A percentile compares a stretch with the other conserved stretches of the same genome.
Conservation (phyloP, 2,888 invertebrate genomes). For the Macrosiphum euphorbiae region DNA sequence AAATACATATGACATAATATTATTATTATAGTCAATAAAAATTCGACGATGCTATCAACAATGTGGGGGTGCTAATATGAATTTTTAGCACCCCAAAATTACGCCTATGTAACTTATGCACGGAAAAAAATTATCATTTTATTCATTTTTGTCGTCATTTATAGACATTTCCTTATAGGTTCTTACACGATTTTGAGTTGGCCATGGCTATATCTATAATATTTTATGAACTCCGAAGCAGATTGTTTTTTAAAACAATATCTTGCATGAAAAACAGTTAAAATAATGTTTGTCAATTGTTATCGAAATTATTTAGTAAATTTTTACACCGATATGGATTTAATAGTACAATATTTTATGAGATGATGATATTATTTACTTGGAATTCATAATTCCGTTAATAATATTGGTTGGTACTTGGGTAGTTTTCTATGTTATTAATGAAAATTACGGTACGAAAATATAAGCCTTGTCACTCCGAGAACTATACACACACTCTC, state of each 20-base stretch:
- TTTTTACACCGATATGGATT: neutral
- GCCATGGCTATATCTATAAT: neutral
- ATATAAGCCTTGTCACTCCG: neutral
- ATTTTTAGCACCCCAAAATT: too few relatives aligned
- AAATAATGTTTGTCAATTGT: neutral
- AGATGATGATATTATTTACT: neutral
- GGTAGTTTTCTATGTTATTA: neutral
- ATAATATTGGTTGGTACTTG: neutral
- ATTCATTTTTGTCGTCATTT: too few relatives aligned
- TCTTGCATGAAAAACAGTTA: neutral
- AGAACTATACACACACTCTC: neutral
- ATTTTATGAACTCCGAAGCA: neutral
- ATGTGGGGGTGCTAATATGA: too few relatives aligned
- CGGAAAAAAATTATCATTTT: too few relatives aligned
- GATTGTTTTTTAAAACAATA: neutral
- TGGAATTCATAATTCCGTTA: neutral
- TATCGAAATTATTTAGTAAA: neutral
- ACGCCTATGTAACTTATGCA: too few relatives aligned
- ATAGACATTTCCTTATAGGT: too few relatives aligned
- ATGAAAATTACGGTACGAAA: neutral
- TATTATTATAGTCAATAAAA: too few relatives aligned
- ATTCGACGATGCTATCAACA: too few relatives aligned
- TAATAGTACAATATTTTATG: neutral
- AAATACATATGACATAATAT: too few relatives aligned
- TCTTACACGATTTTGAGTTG: too few relatives aligned